Percentiles rank a stretch among this genome's conserved stretches.
Conservation (phyloP, 2,113 vertebrate genomes). For the Oreotrochilus melanogaster region DNA sequence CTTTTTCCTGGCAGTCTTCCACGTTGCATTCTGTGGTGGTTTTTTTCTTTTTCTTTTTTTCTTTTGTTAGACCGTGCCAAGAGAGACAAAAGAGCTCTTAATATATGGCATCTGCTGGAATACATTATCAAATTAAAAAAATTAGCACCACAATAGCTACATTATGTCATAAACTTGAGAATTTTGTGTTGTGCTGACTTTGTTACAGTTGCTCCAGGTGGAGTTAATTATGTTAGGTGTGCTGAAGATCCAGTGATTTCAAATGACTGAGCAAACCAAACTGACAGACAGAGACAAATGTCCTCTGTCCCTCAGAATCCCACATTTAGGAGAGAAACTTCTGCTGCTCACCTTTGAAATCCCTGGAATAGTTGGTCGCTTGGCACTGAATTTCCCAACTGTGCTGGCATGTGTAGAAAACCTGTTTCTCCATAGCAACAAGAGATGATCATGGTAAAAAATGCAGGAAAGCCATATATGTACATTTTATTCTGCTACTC, state of each 20-base stretch:
- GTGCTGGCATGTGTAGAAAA: conserved; percentile 2
- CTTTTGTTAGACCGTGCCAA: not conserved
- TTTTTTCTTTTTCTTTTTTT: not conserved
- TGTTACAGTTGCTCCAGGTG: not conserved
- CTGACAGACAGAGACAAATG: conserved; percentile 35
- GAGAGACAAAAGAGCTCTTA: not conserved
- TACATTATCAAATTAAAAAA: conserved; percentile 32
- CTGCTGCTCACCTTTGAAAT: not conserved
- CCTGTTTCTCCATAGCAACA: conserved; percentile 57
- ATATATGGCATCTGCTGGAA: not conserved
- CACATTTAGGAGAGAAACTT: conserved; percentile 5
- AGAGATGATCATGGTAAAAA: not conserved
- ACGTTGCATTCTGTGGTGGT: not conserved
- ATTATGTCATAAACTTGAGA: conserved; percentile 7
- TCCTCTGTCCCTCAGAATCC: not conserved
- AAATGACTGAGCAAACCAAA: conserved; percentile 11
- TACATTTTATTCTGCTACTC: not conserved
- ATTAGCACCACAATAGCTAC: not conserved
- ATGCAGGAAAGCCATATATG: not conserved
- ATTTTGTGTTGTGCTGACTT: conserved; percentile 20
- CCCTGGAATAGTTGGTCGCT: not conserved
- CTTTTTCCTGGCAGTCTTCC: not conserved
- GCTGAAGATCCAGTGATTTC: not conserved
- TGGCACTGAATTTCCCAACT: not conserved
- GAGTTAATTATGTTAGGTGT: not conserved